Evolutionary conservation across 2,888 invertebrate species (phyloP).

Genomic region (Hypselothyrea guttata): DNA sequence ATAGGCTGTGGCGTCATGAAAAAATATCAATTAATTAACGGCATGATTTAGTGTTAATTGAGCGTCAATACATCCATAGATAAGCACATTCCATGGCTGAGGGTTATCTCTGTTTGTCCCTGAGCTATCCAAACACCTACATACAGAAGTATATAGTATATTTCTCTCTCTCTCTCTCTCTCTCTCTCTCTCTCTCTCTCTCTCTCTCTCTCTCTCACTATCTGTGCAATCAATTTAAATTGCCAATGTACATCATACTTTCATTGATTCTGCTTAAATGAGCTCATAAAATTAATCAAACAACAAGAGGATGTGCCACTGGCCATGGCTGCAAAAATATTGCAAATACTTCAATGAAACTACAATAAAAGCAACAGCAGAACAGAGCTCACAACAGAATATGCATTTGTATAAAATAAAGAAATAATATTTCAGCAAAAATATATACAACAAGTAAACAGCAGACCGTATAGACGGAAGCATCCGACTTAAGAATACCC

Average conservation of each 20-base stretch:
- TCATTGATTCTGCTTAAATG: conserved; percentile 69
- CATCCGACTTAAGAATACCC: no score
- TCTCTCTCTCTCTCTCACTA: background rate
- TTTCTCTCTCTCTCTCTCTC: background rate
- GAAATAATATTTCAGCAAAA: no score
- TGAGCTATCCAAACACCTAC: background rate
- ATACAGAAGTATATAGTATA: no score
- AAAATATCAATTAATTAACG: conserved; percentile 64
- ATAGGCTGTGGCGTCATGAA: conserved; percentile 13
- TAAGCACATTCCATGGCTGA: conserved; percentile 5
- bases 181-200: background rate
- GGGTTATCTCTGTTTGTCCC: conserved; percentile 1
- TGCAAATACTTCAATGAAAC: conserved; percentile 50
- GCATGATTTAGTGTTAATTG: conserved; percentile 74
- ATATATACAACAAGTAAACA: no score
- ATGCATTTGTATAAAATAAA: conserved; percentile 13
- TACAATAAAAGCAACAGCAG: conserved; percentile 15
- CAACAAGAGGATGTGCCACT: conserved; percentile 12
- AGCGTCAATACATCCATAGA: conserved; percentile 26
- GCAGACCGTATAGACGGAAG: no score
- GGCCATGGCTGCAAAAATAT: conserved; percentile 42
- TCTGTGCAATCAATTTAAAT: conserved; percentile 63
- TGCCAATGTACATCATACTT: conserved; percentile 57
- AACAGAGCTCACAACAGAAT: no score
- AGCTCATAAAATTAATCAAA: conserved; percentile 53